These are phyloP conservation scores for Cheilosia soror DNA, from an alignment of 2,888 invertebrate species.

Conservation along the genomic window DNA sequence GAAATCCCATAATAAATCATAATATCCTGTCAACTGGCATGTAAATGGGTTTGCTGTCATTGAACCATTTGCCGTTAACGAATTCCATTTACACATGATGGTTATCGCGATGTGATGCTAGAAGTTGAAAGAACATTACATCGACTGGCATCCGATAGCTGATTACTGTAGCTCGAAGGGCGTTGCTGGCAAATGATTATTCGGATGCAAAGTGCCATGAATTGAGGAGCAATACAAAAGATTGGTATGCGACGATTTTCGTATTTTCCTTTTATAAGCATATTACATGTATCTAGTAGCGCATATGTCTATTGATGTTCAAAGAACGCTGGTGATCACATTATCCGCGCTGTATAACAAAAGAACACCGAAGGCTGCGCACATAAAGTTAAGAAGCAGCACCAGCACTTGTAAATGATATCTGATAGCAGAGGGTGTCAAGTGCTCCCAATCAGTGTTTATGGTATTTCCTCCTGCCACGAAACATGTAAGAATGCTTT, in stretches of 20 bases:
- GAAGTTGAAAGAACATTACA: conserved; percentile 48
- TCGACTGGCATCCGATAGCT: conserved; percentile 38
- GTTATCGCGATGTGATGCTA: conserved; percentile 23
- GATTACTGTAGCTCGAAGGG: conserved; percentile 16
- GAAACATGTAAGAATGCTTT: conserved; percentile 27
- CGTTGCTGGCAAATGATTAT: conserved; percentile 39
- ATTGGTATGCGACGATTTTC: conserved; percentile 30
- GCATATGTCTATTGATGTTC: conserved; percentile 5
- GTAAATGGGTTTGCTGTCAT: conserved; percentile 35
- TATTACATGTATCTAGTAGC: not conserved
- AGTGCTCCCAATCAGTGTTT: conserved; percentile 52
- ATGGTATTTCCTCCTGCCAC: conserved; percentile 5
- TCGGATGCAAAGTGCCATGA: conserved; percentile 31
- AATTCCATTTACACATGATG: conserved; percentile 32
- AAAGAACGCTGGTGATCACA: conserved; percentile 14
- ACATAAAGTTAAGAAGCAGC: conserved; percentile 7
- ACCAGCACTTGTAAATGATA: conserved; percentile 17
- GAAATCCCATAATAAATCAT: conserved; percentile 51
- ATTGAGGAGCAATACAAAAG: conserved; percentile 19
- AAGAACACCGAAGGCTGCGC: conserved; percentile 5
- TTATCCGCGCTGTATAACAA: conserved; percentile 9
- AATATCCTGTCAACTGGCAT: conserved; percentile 50
- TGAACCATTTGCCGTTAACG: conserved; percentile 33
- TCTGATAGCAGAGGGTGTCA: conserved; percentile 38
- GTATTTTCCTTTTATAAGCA: not conserved